These are phyloP conservation scores for Ashinkailepas kermadecensis DNA, from an alignment of 2,888 invertebrate genomes.

Conservation along the genomic window DNA sequence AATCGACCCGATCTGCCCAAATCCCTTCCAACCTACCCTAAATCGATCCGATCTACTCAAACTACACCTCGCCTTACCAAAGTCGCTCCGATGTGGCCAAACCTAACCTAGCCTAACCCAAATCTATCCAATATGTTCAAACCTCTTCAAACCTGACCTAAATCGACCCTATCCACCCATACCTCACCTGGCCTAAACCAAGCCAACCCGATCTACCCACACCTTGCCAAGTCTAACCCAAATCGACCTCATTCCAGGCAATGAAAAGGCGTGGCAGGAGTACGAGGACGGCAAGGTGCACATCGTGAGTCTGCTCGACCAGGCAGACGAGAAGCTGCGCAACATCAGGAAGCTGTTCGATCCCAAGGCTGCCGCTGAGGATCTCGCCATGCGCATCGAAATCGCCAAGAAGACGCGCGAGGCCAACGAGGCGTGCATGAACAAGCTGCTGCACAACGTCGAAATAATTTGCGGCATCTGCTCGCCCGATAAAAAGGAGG, in stretches of 20 bases:
- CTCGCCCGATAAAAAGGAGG: conserved; percentile 12
- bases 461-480: conserved; percentile 11
- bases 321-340: conserved; percentile 21
- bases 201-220: too few relatives aligned
- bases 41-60: too few relatives aligned
- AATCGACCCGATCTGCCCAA: too few relatives aligned
- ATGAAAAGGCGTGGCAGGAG: conserved; percentile 19
- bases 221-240: too few relatives aligned
- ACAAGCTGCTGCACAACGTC: not conserved
- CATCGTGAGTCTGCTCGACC: not conserved
- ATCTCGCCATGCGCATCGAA: not conserved
- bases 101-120: too few relatives aligned
- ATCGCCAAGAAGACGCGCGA: conserved; percentile 12
- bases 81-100: too few relatives aligned
- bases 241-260: not conserved
- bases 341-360: conserved; percentile 18
- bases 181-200: too few relatives aligned
- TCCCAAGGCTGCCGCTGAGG: conserved; percentile 15
- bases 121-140: too few relatives aligned
- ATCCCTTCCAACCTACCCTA: too few relatives aligned
- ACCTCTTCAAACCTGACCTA: too few relatives aligned
- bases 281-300: not conserved
- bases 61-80: too few relatives aligned
- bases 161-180: too few relatives aligned
- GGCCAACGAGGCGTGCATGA: conserved; percentile 13